Evolutionary conservation across 1,140 invertebrate species (phyloP).

Genomic region (Lucilia sericata): DNA sequence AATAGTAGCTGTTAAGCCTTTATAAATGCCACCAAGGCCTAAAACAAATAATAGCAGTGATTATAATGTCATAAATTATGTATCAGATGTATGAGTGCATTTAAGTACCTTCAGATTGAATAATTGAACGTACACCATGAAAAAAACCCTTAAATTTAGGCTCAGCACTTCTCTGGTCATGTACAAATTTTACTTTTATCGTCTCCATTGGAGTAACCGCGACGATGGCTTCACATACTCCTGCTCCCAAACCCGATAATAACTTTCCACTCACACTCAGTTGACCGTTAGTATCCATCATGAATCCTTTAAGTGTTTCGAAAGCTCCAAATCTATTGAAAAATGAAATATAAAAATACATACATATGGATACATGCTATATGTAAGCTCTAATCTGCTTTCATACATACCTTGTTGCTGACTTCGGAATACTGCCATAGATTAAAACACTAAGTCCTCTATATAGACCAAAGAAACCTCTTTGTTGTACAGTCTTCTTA

Average conservation of each 20-base stretch:
- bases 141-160: constrained; percentile 94
- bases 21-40: constrained; percentile 89
- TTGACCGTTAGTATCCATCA: constrained; percentile 84
- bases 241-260: constrained; percentile 94
- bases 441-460: constrained; percentile 94
- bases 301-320: constrained; percentile 88
- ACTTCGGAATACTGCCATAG: constrained; percentile 98
- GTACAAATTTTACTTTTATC: constrained; percentile 99
- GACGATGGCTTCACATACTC: constrained; percentile 91
- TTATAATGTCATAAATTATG: not conserved
- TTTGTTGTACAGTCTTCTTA: constrained; percentile 88
- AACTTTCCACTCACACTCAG: constrained; percentile 81
- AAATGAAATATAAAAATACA: not conserved
- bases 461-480: constrained; percentile 95
- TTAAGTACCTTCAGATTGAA: constrained; percentile 83
- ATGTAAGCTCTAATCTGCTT: not conserved
- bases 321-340: constrained; percentile 94
- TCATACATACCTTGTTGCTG: constrained; percentile 78
- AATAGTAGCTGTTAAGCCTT: constrained; percentile 95
- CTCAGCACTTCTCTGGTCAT: constrained; percentile 92
- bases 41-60: constrained; percentile 62
- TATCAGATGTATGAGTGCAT: not conserved
- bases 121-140: constrained; percentile 90
- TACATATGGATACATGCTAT: not conserved
- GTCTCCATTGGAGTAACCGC: constrained; percentile 99